Percentiles rank a stretch among this genome's conserved stretches.
Conservation (phyloP, 2,888 invertebrate species). For the Tetramorium bicarinatum region DNA sequence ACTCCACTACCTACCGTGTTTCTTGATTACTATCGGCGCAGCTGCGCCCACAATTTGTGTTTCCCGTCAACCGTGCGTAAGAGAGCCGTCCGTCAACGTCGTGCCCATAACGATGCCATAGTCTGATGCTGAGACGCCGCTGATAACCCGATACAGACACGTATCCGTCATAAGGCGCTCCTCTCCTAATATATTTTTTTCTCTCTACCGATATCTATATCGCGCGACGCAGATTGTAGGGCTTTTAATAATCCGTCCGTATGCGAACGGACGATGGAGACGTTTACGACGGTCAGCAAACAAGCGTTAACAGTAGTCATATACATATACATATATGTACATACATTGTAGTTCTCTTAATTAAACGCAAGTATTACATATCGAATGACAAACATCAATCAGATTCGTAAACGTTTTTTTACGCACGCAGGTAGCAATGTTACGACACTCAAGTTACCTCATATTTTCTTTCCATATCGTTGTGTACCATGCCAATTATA, state of each 20-base stretch:
- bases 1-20: slow-evolving; percentile 81
- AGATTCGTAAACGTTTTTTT: slow-evolving; percentile 8
- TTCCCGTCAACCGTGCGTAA: slow-evolving; percentile 81
- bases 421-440: not conserved
- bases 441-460: slow-evolving; percentile 40
- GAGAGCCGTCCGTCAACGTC: slow-evolving; percentile 85
- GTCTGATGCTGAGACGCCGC: slow-evolving; percentile 72
- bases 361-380: slow-evolving; percentile 9
- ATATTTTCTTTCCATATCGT: slow-evolving; percentile 34
- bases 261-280: slow-evolving; percentile 11
- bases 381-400: not conserved
- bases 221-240: not conserved
- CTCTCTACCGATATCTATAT: slow-evolving; percentile 46
- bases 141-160: slow-evolving; percentile 72
- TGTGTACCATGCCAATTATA: slow-evolving; percentile 17
- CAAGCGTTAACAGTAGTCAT: slow-evolving; percentile 16
- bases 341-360: slow-evolving; percentile 1
- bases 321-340: not conserved
- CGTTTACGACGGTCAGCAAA: not conserved
- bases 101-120: slow-evolving; percentile 77
- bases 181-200: slow-evolving; percentile 49
- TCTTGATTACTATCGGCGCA: slow-evolving; percentile 85
- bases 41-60: slow-evolving; percentile 84
- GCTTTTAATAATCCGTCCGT: slow-evolving; percentile 4
- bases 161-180: slow-evolving; percentile 66